These are phyloP conservation scores for Eumaeus atala DNA, from an alignment of 1,140 invertebrate species.

Conservation along the genomic window DNA sequence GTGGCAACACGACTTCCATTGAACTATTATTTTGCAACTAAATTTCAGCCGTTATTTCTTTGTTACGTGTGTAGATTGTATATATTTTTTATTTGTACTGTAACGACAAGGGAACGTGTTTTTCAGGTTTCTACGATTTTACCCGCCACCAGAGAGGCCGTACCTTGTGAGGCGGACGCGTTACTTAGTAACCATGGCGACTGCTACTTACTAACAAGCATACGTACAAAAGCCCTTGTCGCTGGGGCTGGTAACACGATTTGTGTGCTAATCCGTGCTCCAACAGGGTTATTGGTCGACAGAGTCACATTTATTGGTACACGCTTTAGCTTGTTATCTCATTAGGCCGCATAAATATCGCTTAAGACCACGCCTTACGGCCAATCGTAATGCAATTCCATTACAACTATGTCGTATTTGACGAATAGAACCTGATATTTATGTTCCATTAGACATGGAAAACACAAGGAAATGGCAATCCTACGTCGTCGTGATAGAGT, in stretches of 20 bases:
- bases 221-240: constrained; percentile 26
- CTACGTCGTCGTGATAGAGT: constrained; percentile 26
- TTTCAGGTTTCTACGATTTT: constrained; percentile 3
- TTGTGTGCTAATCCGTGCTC: constrained; percentile 42
- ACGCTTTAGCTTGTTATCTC: constrained; percentile 30
- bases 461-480: constrained; percentile 26
- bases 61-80: no score
- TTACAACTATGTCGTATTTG: constrained; percentile 24
- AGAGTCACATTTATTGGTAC: constrained; percentile 37
- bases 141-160: constrained; percentile 3
- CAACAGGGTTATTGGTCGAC: constrained; percentile 24
- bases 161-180: constrained; percentile 7
- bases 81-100: no score
- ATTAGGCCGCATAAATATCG: constrained; percentile 28
- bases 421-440: constrained; percentile 19
- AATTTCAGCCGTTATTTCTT: no score
- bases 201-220: constrained; percentile 25
- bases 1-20: no score
- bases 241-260: constrained; percentile 43
- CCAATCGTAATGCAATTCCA: constrained; percentile 28
- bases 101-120: neutral
- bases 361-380: constrained; percentile 38
- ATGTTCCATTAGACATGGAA: constrained; percentile 16
- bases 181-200: constrained; percentile 7
- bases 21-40: no score